phyloP scores from a whole-genome alignment of 2,797 vertebrate genomes.

The Hypotaenidia okinawae region DNA sequence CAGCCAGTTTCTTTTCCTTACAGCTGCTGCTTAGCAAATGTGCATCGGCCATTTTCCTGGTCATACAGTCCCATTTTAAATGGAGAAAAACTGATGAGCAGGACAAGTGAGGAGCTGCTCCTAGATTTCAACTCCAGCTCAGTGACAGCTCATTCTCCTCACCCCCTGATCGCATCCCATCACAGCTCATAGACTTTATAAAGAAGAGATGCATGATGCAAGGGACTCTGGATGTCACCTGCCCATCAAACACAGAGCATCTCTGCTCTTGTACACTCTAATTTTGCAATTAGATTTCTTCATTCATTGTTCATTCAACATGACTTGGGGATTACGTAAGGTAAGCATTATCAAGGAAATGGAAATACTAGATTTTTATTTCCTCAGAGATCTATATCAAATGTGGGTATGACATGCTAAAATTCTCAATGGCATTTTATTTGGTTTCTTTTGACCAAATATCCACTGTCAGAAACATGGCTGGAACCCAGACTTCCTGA shows the following conservation, averaged over 20 bases:
- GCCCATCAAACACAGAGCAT: background rate
- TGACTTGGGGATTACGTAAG: background rate
- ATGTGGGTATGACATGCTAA: background rate
- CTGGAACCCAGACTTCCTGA: background rate
- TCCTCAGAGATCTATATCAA: background rate
- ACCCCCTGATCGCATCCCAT: background rate
- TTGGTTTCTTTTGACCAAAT: background rate
- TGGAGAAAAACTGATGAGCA: background rate
- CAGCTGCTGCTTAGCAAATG: constrained; percentile 18
- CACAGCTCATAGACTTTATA: background rate
- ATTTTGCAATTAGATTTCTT: background rate
- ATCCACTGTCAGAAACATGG: background rate
- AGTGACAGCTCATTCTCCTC: background rate
- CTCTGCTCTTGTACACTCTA: background rate
- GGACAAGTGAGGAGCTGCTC: background rate
- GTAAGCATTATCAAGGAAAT: background rate
- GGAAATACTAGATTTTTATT: background rate
- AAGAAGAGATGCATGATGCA: background rate
- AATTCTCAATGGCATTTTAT: background rate
- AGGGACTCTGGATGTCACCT: background rate
- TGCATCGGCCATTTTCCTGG: background rate
- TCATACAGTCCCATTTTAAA: background rate
- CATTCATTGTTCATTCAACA: background rate
- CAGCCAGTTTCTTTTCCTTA: constrained; percentile 1
- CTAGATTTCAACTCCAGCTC: background rate